phyloP scores from a whole-genome alignment of 2,888 invertebrate genomes.

The Drosophila robusta region DNA sequence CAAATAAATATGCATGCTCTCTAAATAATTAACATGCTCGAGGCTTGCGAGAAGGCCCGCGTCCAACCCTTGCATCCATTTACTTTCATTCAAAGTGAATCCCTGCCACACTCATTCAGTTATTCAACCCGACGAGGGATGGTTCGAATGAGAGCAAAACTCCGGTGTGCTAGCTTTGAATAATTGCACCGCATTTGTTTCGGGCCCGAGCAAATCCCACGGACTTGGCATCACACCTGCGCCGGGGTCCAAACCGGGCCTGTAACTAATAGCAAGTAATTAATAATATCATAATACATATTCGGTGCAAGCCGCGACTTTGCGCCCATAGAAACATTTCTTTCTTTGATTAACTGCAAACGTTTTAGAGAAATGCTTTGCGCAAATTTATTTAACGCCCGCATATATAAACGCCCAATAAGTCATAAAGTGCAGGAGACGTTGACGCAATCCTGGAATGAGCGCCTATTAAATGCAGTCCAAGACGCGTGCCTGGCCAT shows the following conservation, averaged over 20 bases:
- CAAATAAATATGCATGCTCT: constrained; percentile 80
- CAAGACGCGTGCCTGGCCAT: constrained; percentile 11
- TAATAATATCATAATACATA: constrained; percentile 62
- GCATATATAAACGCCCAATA: constrained; percentile 28
- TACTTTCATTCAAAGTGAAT: constrained; percentile 61
- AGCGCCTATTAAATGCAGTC: constrained; percentile 64
- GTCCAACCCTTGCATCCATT: constrained; percentile 34
- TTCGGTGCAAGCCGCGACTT: constrained; percentile 7
- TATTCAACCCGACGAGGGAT: constrained; percentile 57
- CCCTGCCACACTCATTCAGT: constrained; percentile 68
- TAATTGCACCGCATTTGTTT: constrained; percentile 72
- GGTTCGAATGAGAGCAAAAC: constrained; percentile 42
- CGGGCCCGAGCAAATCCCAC: constrained; percentile 18
- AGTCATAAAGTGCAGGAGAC: constrained; percentile 71
- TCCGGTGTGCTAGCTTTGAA: constrained; percentile 40
- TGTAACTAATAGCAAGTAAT: constrained; percentile 68
- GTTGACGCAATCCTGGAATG: constrained; percentile 54
- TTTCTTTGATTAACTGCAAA: constrained; percentile 48
- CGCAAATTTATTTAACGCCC: constrained; percentile 18
- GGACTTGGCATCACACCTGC: constrained; percentile 56
- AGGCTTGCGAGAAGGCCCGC: constrained; percentile 35
- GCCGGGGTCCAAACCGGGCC: constrained; percentile 19
- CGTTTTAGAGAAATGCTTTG: constrained; percentile 25
- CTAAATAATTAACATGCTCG: constrained; percentile 79
- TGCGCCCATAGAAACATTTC: constrained; percentile 8